A percentile compares a stretch with the other conserved stretches of the same genome.
Evolutionary conservation across 2,797 vertebrate genomes (phyloP).

Genomic region (Halcyon chelicuti): DNA sequence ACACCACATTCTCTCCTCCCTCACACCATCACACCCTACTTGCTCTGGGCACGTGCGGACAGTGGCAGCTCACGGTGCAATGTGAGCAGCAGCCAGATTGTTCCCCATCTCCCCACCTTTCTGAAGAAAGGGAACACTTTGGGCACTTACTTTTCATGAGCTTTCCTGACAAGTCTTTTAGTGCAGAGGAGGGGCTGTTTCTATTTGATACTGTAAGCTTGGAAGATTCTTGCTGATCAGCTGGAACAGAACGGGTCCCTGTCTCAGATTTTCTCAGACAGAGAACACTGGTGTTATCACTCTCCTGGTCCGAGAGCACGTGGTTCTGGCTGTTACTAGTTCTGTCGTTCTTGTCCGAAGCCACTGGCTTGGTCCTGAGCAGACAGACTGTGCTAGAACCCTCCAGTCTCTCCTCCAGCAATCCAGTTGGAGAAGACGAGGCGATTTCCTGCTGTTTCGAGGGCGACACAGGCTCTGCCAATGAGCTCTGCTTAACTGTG

Average conservation of each 20-base stretch:
- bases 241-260: constrained; percentile 61
- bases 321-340: constrained; percentile 70
- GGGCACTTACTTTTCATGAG: constrained; percentile 95
- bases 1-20: neutral
- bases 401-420: constrained; percentile 70
- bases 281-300: constrained; percentile 35
- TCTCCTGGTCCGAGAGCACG: constrained; percentile 66
- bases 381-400: constrained; percentile 32
- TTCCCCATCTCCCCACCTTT: neutral
- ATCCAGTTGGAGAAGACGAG: constrained; percentile 42
- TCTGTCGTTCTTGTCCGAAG: constrained; percentile 53
- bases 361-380: constrained; percentile 35
- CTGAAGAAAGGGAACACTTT: neutral
- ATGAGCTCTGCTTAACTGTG: constrained; percentile 94
- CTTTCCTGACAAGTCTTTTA: constrained; percentile 90
- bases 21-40: neutral
- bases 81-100: fast-evolving
- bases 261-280: constrained; percentile 42
- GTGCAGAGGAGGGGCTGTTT: constrained; percentile 82
- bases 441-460: constrained; percentile 73
- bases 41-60: fast-evolving
- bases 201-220: constrained; percentile 84
- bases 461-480: constrained; percentile 90
- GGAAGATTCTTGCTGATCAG: constrained; percentile 81
- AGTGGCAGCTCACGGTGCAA: neutral